Conservation (phyloP, 2,113 vertebrate species). For the human region GRCh38 chr14:104467001-104467500, state of each 20-base stretch:
- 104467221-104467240: not conserved
- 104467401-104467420: not conserved
- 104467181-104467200: not conserved
- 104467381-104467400: too few species aligned
- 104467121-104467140: not conserved
- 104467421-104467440: not conserved
- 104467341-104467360: not conserved
- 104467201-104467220: not conserved
- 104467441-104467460: not conserved
- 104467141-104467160: not conserved
- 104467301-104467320: not conserved
- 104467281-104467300: not conserved
- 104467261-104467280: too few species aligned
- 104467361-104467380: not conserved
- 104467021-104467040: too few species aligned
- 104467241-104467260: too few species aligned
- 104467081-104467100: not conserved
- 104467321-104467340: not conserved
- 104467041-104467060: accelerated
- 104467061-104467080: not conserved
- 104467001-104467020: not conserved
- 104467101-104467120: not conserved
- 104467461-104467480: not conserved
- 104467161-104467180: not conserved
- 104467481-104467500: not conserved